Conservation (phyloP, 2,888 invertebrate genomes). For the Gibbula magus region DNA sequence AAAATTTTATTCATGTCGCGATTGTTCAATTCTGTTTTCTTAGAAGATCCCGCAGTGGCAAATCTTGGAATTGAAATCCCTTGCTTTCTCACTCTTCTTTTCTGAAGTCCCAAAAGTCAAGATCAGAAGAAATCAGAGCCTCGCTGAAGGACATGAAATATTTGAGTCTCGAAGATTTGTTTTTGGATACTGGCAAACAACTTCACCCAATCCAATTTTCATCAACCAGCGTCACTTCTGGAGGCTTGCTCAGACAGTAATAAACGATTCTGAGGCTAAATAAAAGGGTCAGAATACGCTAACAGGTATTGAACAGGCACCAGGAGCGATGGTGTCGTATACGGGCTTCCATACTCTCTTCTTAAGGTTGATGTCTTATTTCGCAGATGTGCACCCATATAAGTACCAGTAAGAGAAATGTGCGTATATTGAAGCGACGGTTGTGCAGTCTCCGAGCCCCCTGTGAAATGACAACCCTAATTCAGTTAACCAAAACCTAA, state of each 20-base stretch:
- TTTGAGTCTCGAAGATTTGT: not conserved
- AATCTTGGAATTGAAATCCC: not conserved
- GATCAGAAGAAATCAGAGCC: constrained; percentile 3
- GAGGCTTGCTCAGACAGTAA: not conserved
- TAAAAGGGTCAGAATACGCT: not conserved
- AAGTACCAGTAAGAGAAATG: not conserved
- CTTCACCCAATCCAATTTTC: not conserved
- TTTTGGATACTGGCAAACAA: not conserved
- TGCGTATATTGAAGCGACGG: no score
- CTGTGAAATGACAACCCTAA: no score
- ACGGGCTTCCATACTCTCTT: constrained; percentile 3
- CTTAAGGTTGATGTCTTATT: not conserved
- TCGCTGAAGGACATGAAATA: not conserved
- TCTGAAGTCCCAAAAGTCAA: constrained; percentile 9
- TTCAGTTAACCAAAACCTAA: no score
- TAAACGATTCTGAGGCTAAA: not conserved
- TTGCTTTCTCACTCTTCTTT: not conserved
- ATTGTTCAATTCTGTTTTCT: not conserved
- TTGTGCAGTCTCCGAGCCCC: no score
- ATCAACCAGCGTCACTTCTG: not conserved
- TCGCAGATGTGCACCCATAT: constrained; percentile 12
- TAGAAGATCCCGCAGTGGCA: no score
- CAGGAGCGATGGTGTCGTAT: not conserved
- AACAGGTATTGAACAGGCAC: not conserved
- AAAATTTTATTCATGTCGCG: not conserved